phyloP scores from a whole-genome alignment of 2,888 invertebrate species.

The Dryobota labecula region DNA sequence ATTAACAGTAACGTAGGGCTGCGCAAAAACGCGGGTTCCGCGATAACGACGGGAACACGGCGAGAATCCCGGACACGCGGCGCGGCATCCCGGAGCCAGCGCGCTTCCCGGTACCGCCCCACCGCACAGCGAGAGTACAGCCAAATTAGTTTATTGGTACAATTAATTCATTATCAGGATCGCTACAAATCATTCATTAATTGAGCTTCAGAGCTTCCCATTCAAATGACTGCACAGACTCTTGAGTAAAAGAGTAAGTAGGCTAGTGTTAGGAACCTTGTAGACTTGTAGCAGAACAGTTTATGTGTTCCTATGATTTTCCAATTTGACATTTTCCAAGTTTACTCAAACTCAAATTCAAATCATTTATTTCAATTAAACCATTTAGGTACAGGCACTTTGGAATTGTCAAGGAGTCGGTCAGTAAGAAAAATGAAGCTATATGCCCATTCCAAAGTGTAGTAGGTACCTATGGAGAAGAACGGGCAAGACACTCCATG shows the following conservation, averaged over 20 bases:
- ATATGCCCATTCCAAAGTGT: no score
- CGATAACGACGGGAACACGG: conserved; percentile 43
- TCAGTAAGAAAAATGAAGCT: no score
- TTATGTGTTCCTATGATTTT: not conserved
- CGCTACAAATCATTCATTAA: not conserved
- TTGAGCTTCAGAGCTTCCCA: not conserved
- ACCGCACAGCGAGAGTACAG: conserved; percentile 15
- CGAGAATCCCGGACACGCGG: conserved; percentile 59
- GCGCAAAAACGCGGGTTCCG: conserved; percentile 54
- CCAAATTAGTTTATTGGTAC: conserved; percentile 35
- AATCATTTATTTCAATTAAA: no score
- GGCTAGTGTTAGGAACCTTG: not conserved
- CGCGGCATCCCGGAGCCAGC: conserved; percentile 52
- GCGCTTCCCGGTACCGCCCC: conserved; percentile 56
- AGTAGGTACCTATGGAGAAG: no score
- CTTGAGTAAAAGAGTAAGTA: not conserved
- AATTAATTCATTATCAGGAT: conserved; percentile 25
- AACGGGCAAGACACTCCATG: no score
- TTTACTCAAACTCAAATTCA: no score
- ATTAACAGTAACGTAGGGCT: conserved; percentile 60
- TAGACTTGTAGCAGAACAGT: not conserved
- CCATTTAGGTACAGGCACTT: no score
- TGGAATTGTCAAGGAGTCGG: no score
- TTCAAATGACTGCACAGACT: not conserved
- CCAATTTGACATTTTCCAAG: no score